Percentiles rank a stretch among this genome's conserved stretches.
Conservation (phyloP, 1,140 invertebrate species). For the Conus ventricosus region DNA sequence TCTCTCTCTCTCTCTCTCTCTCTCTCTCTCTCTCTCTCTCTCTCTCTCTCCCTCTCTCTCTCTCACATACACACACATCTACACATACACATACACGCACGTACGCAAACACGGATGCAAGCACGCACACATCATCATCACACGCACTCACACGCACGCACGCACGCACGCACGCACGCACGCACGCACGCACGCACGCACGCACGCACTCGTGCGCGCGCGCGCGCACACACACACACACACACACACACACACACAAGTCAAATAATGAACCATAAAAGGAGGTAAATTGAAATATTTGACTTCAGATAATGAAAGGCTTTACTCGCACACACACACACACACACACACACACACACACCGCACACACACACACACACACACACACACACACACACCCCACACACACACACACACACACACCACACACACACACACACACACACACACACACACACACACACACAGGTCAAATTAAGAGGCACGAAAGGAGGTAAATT, state of each 20-base stretch:
- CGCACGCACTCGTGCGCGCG: not conserved
- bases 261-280: not conserved
- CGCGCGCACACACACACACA: not conserved
- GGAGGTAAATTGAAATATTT: not conserved
- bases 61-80: no score
- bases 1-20: no score
- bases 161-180: conserved; percentile 9
- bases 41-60: no score
- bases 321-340: not conserved
- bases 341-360: not conserved
- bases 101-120: not conserved
- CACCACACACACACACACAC: conserved; percentile 16
- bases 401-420: not conserved
- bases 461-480: no score
- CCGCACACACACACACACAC: no score
- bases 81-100: no score
- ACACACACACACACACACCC: not conserved
- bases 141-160: conserved; percentile 8
- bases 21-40: no score
- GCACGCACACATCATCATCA: not conserved
- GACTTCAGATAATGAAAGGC: no score
- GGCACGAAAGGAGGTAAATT: no score
- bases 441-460: conserved; percentile 22
- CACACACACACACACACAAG: not conserved
- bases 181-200: not conserved